These are phyloP conservation scores for Tolypeutes matacus DNA, from an alignment of 2,797 vertebrate species.

Conservation along the genomic window DNA sequence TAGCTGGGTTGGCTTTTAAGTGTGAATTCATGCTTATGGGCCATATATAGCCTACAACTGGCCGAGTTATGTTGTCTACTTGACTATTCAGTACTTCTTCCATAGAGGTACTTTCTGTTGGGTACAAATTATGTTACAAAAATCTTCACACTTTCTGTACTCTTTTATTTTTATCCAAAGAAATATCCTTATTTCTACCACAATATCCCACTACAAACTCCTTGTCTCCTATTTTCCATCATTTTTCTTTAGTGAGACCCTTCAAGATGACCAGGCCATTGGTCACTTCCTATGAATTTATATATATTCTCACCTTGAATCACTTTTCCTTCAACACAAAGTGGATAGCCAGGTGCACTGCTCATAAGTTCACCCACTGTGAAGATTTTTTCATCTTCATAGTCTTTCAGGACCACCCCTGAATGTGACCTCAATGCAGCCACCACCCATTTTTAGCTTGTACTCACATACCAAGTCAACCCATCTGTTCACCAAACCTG, in stretches of 20 bases:
- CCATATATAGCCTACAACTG: background rate
- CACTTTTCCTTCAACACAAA: no score
- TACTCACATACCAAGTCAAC: background rate
- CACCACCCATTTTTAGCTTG: background rate
- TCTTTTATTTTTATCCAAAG: background rate
- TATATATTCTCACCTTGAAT: no score
- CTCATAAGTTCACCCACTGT: no score
- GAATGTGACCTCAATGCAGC: background rate
- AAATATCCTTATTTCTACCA: no score
- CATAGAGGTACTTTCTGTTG: background rate
- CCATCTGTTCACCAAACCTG: background rate
- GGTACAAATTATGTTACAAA: background rate
- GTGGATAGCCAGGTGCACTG: background rate
- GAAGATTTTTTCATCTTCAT: no score
- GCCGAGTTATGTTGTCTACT: background rate
- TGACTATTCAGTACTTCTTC: background rate
- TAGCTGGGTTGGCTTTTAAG: background rate
- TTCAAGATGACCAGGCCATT: background rate
- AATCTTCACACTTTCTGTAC: background rate
- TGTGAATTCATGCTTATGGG: background rate
- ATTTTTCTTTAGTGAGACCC: background rate
- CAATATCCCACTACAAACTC: no score
- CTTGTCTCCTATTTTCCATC: background rate
- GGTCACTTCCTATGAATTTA: background rate
- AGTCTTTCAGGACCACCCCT: background rate